Conservation (phyloP, 2,113 vertebrate species). For the Corythornis vintsioides region DNA sequence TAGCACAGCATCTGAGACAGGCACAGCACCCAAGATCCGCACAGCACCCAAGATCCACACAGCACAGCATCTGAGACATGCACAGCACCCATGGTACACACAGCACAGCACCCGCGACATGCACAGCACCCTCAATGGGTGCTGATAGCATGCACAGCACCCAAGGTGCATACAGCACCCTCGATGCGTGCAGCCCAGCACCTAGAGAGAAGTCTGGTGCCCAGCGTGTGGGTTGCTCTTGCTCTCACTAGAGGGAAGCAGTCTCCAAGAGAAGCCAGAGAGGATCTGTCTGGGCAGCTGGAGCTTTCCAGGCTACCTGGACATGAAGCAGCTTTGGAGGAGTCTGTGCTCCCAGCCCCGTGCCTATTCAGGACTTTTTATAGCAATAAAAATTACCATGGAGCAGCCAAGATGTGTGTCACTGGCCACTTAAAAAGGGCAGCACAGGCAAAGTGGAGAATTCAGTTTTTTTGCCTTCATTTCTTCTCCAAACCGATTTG, state of each 20-base stretch:
- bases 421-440: background rate
- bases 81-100: rapidly evolving
- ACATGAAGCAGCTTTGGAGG: too few species aligned
- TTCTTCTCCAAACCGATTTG: background rate
- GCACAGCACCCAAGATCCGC: background rate
- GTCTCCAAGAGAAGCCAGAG: background rate
- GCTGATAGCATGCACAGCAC: background rate
- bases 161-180: background rate
- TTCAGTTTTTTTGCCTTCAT: background rate
- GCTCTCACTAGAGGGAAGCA: constrained; percentile 62
- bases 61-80: background rate
- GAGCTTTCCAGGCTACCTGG: background rate
- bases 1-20: background rate
- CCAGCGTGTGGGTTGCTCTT: background rate
- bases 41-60: background rate
- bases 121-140: background rate
- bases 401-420: background rate
- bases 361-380: background rate
- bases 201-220: too few species aligned
- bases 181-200: rapidly evolving
- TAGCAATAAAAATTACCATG: background rate
- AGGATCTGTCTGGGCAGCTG: background rate
- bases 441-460: background rate
- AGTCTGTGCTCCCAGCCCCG: rapidly evolving
- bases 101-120: background rate